Evolutionary conservation across 2,113 vertebrate genomes (phyloP).

Genomic region (Callionymus lyra): DNA sequence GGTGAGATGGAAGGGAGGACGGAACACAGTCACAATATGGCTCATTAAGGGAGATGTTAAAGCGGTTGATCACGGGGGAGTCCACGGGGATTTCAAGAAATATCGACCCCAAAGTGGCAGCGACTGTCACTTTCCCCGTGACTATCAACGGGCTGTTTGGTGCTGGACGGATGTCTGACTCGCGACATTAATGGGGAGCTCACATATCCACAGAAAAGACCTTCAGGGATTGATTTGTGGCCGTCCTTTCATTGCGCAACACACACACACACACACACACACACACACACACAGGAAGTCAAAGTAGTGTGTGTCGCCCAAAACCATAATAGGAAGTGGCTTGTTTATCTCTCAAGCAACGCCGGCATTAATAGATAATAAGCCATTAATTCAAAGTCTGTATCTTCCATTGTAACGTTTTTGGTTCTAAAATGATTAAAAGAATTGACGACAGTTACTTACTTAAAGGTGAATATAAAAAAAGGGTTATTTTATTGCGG

Average conservation of each 20-base stretch:
- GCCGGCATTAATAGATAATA: too few species aligned
- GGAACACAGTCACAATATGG: conserved; percentile 2
- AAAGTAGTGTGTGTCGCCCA: conserved; percentile 5
- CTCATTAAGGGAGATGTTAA: conserved; percentile 30
- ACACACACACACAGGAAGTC: conserved; percentile 11
- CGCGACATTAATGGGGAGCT: conserved; percentile 30
- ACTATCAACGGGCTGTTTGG: conserved; percentile 34
- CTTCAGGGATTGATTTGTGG: conserved; percentile 25
- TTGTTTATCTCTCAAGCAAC: too few species aligned
- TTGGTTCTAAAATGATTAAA: too few species aligned
- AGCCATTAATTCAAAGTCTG: too few species aligned
- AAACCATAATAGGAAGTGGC: background rate
- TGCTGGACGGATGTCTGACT: conserved; percentile 21
- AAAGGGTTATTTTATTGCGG: too few species aligned
- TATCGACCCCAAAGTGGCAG: conserved; percentile 35
- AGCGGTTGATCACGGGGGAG: conserved; percentile 29
- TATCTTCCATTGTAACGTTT: too few species aligned
- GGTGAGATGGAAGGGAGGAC: too few species aligned
- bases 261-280: conserved; percentile 4
- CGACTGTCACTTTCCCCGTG: conserved; percentile 16
- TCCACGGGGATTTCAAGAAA: conserved; percentile 27
- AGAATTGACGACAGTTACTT: too few species aligned
- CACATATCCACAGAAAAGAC: conserved; percentile 25
- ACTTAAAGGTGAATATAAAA: too few species aligned
- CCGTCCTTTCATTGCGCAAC: conserved; percentile 5